Evolutionary conservation across 2,113 vertebrate species (phyloP).

Genomic region (Mohoua ochrocephala): DNA sequence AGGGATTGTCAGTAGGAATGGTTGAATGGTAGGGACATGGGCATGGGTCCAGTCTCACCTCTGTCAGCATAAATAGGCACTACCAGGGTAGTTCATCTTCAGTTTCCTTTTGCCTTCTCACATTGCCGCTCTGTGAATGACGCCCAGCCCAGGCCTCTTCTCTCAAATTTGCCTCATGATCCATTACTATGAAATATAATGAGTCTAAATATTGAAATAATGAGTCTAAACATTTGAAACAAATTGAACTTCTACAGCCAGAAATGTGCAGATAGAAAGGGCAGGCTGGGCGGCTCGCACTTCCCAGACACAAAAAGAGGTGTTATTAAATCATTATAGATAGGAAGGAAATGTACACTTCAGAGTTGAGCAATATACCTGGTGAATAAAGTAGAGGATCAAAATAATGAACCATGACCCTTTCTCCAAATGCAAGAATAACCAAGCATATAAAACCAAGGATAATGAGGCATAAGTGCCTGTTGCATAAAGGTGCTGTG

Average conservation of each 20-base stretch:
- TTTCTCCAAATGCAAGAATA: not conserved
- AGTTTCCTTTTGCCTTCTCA: not conserved
- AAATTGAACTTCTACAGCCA: not conserved
- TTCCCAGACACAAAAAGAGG: not conserved
- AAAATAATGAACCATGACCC: not conserved
- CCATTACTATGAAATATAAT: not conserved
- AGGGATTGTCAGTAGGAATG: not conserved
- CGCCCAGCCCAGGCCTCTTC: not conserved
- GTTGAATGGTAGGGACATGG: not conserved
- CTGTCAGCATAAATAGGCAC: not conserved
- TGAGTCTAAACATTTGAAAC: not conserved
- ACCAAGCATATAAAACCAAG: not conserved
- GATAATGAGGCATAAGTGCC: not conserved
- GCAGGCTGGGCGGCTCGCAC: not conserved
- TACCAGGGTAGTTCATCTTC: not conserved
- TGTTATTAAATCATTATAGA: not conserved
- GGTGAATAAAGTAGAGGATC: not conserved
- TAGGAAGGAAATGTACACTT: not conserved
- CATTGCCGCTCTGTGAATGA: not conserved
- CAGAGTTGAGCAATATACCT: not conserved
- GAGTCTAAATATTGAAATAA: not conserved
- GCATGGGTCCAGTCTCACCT: not conserved
- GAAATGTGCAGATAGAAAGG: not conserved
- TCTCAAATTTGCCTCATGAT: not conserved
- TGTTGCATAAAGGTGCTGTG: not conserved